phyloP scores from a whole-genome alignment of 2,888 invertebrate species.

The Glaucopsyche alexis region DNA sequence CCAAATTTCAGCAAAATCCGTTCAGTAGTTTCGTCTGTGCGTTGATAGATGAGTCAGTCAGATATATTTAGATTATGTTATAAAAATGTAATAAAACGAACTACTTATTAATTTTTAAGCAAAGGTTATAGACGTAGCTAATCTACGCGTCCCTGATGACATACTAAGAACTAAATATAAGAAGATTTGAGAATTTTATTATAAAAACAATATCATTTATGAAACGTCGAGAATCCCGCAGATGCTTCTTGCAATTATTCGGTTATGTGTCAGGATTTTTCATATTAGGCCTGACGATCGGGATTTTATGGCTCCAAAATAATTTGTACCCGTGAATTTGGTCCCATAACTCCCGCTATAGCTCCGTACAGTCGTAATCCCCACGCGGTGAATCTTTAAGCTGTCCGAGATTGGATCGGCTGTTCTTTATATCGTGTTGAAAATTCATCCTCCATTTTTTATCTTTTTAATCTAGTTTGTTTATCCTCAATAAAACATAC shows the following conservation, averaged over 20 bases:
- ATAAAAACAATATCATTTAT: no score
- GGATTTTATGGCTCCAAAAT: slow-evolving; percentile 47
- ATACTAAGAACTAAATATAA: no score
- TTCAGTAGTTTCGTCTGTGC: no score
- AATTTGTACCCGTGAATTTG: slow-evolving; percentile 58
- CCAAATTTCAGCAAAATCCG: no score
- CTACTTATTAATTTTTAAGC: no score
- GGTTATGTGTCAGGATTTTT: slow-evolving; percentile 13
- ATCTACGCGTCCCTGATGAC: no score
- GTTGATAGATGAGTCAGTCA: no score
- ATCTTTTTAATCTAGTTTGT: neutral
- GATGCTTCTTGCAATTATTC: neutral
- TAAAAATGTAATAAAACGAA: no score
- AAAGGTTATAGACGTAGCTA: no score
- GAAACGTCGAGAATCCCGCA: neutral
- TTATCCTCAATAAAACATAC: neutral
- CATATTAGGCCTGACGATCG: slow-evolving; percentile 12
- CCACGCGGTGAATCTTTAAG: slow-evolving; percentile 57
- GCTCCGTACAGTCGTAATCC: slow-evolving; percentile 51
- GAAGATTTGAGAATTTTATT: no score
- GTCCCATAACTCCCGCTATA: slow-evolving; percentile 56
- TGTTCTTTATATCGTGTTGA: slow-evolving; percentile 49
- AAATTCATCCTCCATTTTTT: slow-evolving; percentile 30
- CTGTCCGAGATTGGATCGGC: slow-evolving; percentile 63
- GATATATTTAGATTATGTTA: no score